A percentile compares a stretch with the other conserved stretches of the same genome.
Evolutionary conservation across 2,113 vertebrate species (phyloP).

Genomic region (Pomatostomus ruficeps): DNA sequence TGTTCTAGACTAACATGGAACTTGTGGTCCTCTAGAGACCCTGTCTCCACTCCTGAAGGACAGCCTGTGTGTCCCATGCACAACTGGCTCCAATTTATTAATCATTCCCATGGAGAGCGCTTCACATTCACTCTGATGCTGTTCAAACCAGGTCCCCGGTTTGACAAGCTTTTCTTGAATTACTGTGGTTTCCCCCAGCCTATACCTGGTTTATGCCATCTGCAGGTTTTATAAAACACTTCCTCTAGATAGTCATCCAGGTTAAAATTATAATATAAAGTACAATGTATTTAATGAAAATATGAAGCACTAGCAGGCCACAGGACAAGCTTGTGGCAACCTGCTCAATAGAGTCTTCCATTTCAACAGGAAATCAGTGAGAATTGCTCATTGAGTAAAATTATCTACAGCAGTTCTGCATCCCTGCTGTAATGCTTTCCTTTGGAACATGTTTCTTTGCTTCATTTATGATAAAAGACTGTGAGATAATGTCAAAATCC

Average conservation of each 20-base stretch:
- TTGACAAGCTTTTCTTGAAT: background rate
- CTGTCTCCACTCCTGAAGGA: background rate
- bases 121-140: background rate
- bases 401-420: background rate
- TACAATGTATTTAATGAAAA: background rate
- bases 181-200: background rate
- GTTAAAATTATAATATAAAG: background rate
- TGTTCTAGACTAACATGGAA: background rate
- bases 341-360: background rate
- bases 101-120: background rate
- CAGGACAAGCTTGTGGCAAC: background rate
- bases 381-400: background rate
- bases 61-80: background rate
- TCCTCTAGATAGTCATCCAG: background rate
- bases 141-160: background rate
- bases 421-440: background rate
- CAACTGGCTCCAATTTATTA: background rate
- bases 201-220: background rate
- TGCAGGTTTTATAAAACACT: background rate
- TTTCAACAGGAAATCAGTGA: background rate
- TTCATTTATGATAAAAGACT: constrained; percentile 44
- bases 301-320: background rate
- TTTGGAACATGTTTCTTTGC: constrained; percentile 14
- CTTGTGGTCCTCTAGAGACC: background rate
- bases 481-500: constrained; percentile 49